Evolutionary conservation across 1,140 invertebrate species (phyloP).

Genomic region (Trichonephila inaurata): DNA sequence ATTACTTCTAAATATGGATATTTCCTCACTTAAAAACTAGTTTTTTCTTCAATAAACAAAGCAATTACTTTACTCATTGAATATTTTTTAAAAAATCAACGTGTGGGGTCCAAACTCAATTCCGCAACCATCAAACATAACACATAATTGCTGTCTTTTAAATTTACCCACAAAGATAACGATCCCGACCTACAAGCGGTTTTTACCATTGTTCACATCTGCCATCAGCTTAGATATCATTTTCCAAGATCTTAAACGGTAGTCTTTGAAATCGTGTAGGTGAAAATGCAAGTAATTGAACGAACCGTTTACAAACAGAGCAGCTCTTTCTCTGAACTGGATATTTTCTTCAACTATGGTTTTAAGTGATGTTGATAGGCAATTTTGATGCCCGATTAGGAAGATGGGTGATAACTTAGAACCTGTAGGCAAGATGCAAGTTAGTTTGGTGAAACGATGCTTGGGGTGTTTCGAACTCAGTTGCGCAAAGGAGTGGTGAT

Average conservation of each 20-base stretch:
- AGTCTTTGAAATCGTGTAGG: not conserved
- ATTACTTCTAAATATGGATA: too few relatives aligned
- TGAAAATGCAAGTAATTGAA: not conserved
- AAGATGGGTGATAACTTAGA: not conserved
- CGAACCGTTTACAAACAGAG: not conserved
- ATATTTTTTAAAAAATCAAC: not conserved
- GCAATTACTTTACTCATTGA: too few relatives aligned
- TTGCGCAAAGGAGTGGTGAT: not conserved
- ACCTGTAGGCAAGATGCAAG: not conserved
- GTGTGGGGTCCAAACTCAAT: not conserved
- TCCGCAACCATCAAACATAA: not conserved
- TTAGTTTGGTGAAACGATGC: not conserved
- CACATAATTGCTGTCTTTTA: not conserved
- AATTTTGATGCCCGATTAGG: not conserved
- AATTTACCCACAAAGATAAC: not conserved
- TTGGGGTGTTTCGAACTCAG: not conserved
- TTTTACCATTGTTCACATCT: not conserved
- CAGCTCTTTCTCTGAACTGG: not conserved
- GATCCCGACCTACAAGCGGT: not conserved
- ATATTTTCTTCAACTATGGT: not conserved
- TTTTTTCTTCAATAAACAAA: too few relatives aligned
- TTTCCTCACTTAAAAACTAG: too few relatives aligned
- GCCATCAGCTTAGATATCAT: not conserved
- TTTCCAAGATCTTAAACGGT: not conserved
- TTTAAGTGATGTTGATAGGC: not conserved